Evolutionary conservation across 2,888 invertebrate genomes (phyloP), one percentile per base, ranked within the genome.

Genomic region (Ochlodes sylvanus): DNA sequence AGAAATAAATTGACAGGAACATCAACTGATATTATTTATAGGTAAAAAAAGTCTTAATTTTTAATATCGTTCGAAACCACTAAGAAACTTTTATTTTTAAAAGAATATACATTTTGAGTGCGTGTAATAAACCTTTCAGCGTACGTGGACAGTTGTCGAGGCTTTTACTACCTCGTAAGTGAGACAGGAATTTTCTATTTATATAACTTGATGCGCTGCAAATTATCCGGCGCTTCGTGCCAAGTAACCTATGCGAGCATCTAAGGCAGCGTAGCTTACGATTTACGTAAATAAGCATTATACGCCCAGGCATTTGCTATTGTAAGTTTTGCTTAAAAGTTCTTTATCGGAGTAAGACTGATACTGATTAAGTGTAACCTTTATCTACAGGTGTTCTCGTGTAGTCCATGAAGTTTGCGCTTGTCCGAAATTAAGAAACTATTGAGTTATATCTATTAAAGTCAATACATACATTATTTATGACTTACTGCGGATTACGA

Each of bases 211-310:
- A 57, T 44, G 54, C 4, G 32, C 21, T 54, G 42, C 15, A 60
- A 55, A 63, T 63, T 55, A 55, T 63, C 63, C 42, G 19, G 56
- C 56, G 44, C 63, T 47, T 17, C 47, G 56, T 56, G 63, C 64
- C 64, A 64, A 57, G 57, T 21, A 38, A 9, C 56, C 9, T 34
- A 64, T 56, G 55, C 15, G 27, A 54, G 42, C 42, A 27, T 27
- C 34, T 47, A 47, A 34, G 57, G 47, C 57, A 10, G 19, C 15
- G 19, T 15, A 41, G 55, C 55, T 42, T 55, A 55, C 55, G 52
- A 55, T 14, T 44, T 19, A 56, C 32, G 17, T 19, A 56, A 63
- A 63, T 56, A 63, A 63, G 56, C 21, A 12, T 7, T 62, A 15
- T 32, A 56, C 56, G 63, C 56, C 6, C 32, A 56, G 44, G 63